Percentiles rank a stretch among this genome's conserved stretches.
phyloP scores from a whole-genome alignment of 2,888 invertebrate genomes.

The Archips xylosteana region DNA sequence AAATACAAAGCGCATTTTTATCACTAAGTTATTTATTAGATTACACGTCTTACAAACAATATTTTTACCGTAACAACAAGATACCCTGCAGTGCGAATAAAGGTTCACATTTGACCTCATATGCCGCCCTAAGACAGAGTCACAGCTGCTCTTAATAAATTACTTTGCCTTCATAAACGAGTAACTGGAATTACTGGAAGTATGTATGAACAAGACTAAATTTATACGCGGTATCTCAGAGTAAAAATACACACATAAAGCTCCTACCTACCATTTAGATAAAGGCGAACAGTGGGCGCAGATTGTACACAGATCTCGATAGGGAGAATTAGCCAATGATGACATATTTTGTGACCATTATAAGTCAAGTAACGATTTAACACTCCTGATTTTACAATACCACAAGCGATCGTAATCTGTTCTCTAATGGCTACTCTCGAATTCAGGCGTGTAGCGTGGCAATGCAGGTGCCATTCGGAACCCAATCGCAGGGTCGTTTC shows the following conservation, averaged over 20 bases:
- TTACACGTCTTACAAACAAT: too few relatives aligned
- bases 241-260: background rate
- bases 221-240: slow-evolving; percentile 6
- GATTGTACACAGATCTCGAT: background rate
- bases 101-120: slow-evolving; percentile 32
- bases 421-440: slow-evolving; percentile 28
- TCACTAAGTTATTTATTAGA: too few relatives aligned
- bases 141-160: slow-evolving; percentile 41
- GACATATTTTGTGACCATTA: background rate
- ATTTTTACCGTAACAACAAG: slow-evolving; percentile 3
- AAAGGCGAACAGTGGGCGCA: background rate
- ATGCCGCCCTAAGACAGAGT: slow-evolving; percentile 29
- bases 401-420: slow-evolving; percentile 30
- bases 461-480: slow-evolving; percentile 22
- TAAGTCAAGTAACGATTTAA: background rate
- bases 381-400: slow-evolving; percentile 10
- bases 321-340: background rate
- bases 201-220: slow-evolving; percentile 22
- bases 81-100: slow-evolving; percentile 16
- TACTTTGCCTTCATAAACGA: slow-evolving; percentile 35
- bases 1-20: too few relatives aligned
- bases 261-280: background rate
- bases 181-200: slow-evolving; percentile 34
- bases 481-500: slow-evolving; percentile 33
- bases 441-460: slow-evolving; percentile 21